Evolutionary conservation across 2,797 vertebrate species (phyloP).

Genomic region (Choloepus didactylus): DNA sequence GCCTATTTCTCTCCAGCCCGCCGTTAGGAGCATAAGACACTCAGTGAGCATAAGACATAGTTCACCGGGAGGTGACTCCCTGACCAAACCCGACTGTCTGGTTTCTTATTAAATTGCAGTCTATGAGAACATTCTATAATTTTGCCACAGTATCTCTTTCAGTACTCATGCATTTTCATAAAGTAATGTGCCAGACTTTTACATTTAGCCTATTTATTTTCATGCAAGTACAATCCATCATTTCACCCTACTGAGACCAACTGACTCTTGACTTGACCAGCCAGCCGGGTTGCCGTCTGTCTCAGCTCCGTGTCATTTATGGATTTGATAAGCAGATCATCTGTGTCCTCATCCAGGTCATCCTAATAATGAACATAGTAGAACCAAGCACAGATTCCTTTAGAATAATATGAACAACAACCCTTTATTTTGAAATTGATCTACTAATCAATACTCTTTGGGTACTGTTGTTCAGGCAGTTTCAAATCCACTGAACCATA

Average conservation of each 20-base stretch:
- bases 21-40: neutral
- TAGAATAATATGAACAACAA: neutral
- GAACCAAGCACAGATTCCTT: neutral
- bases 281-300: neutral
- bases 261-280: neutral
- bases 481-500: slow-evolving; percentile 5
- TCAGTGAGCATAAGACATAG: neutral
- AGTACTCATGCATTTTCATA: slow-evolving; percentile 3
- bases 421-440: slow-evolving; percentile 35
- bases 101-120: neutral
- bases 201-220: slow-evolving; percentile 31
- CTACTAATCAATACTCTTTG: neutral
- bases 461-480: neutral
- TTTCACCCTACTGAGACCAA: neutral
- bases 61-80: neutral
- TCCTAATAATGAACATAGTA: neutral
- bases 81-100: neutral
- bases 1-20: neutral
- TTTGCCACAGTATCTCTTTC: neutral
- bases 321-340: neutral
- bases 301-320: neutral
- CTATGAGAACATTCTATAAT: neutral
- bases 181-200: neutral
- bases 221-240: slow-evolving; percentile 1
- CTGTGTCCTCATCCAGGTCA: neutral